phyloP scores from a whole-genome alignment of 2,113 vertebrate species.

The Ceuthmochares aereus region DNA sequence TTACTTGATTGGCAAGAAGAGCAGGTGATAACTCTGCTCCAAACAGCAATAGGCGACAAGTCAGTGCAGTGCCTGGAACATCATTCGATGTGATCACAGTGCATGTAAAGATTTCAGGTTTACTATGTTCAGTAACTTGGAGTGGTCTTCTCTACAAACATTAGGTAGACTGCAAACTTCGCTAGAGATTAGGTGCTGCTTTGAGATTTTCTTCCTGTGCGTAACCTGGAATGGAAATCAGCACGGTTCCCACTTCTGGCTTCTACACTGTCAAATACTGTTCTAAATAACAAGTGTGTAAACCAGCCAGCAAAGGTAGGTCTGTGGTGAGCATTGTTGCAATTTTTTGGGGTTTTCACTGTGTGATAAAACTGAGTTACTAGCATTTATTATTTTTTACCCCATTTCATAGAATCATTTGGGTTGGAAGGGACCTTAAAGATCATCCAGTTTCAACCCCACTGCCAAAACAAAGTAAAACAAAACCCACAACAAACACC shows the following conservation, averaged over 20 bases:
- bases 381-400: neutral
- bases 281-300: neutral
- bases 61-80: neutral
- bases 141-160: neutral
- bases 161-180: neutral
- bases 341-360: neutral
- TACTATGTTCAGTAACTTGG: neutral
- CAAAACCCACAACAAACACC: no score
- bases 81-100: no score
- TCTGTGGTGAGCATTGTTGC: neutral
- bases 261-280: neutral
- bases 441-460: no score
- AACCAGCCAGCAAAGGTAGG: neutral
- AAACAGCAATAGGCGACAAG: neutral
- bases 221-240: neutral
- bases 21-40: accelerated
- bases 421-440: no score
- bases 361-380: neutral
- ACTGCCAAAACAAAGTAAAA: neutral
- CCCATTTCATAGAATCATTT: no score
- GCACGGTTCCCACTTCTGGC: neutral
- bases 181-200: neutral
- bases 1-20: neutral
- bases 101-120: neutral
- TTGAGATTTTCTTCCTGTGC: neutral